Evolutionary conservation across 2,113 vertebrate species (phyloP).

Genomic region (Cyanocitta stelleri): DNA sequence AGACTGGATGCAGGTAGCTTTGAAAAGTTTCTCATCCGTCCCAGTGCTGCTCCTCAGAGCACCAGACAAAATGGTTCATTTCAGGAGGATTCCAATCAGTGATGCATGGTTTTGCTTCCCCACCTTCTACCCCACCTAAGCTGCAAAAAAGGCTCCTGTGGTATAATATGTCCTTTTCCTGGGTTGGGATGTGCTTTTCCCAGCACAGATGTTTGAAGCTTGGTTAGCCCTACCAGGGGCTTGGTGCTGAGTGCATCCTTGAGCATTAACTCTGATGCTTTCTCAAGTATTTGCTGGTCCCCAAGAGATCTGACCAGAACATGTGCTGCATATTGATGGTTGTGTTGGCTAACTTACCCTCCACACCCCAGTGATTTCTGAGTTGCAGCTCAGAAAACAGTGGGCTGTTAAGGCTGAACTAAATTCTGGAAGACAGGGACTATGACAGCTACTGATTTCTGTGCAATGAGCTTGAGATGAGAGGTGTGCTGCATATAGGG

Average conservation of each 20-base stretch:
- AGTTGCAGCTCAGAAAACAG: neutral
- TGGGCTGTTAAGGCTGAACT: neutral
- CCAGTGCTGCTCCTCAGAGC: accelerated
- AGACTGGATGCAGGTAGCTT: neutral
- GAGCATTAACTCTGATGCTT: neutral
- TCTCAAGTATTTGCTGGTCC: neutral
- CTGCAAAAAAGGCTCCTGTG: neutral
- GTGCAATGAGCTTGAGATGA: neutral
- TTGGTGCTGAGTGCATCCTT: neutral
- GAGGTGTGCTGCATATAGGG: neutral
- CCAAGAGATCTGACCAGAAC: neutral
- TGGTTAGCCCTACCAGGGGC: neutral
- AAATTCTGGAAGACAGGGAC: neutral
- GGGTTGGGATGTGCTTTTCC: neutral
- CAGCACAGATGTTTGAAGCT: neutral
- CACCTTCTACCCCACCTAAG: neutral
- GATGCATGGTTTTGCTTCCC: neutral
- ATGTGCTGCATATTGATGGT: neutral
- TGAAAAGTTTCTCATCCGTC: neutral
- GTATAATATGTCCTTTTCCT: neutral
- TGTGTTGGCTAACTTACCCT: neutral
- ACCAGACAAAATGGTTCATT: neutral
- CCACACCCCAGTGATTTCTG: neutral
- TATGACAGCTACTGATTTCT: neutral
- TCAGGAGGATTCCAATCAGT: neutral